phyloP scores from a whole-genome alignment of 2,113 vertebrate genomes.

The Ifrita kowaldi region DNA sequence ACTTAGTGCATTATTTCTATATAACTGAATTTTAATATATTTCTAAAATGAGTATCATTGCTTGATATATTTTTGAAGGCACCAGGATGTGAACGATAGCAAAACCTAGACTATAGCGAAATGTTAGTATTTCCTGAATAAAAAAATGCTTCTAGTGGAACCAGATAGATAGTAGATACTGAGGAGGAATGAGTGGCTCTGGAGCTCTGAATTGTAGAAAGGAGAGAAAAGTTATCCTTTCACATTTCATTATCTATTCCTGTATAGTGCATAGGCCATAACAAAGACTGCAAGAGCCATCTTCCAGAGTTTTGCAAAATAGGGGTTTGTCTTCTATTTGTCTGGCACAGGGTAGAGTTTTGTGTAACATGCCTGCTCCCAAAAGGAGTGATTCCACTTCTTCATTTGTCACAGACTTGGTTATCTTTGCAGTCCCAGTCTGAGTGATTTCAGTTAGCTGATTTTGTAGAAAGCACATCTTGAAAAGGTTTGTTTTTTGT shows the following conservation, averaged over 20 bases:
- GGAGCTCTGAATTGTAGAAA: background rate
- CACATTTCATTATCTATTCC: background rate
- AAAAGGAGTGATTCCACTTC: background rate
- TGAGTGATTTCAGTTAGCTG: background rate
- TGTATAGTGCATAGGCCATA: background rate
- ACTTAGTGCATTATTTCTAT: background rate
- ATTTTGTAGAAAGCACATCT: background rate
- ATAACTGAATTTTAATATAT: background rate
- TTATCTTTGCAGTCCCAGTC: background rate
- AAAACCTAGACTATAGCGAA: background rate
- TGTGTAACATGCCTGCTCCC: background rate
- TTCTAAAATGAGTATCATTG: background rate
- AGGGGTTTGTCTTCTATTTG: background rate
- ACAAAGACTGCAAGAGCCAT: background rate
- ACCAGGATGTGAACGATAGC: background rate
- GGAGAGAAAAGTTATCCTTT: background rate
- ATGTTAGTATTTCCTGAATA: background rate
- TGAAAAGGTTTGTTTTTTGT: background rate
- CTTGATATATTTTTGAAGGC: background rate
- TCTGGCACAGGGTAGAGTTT: background rate
- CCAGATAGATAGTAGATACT: background rate
- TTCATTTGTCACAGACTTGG: background rate
- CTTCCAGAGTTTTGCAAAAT: background rate
- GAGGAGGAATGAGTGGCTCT: background rate
- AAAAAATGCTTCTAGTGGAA: background rate